A percentile compares a stretch with the other conserved stretches of the same genome.
Evolutionary conservation across 1,140 invertebrate genomes (phyloP).

Genomic region (Penaeus chinensis): DNA sequence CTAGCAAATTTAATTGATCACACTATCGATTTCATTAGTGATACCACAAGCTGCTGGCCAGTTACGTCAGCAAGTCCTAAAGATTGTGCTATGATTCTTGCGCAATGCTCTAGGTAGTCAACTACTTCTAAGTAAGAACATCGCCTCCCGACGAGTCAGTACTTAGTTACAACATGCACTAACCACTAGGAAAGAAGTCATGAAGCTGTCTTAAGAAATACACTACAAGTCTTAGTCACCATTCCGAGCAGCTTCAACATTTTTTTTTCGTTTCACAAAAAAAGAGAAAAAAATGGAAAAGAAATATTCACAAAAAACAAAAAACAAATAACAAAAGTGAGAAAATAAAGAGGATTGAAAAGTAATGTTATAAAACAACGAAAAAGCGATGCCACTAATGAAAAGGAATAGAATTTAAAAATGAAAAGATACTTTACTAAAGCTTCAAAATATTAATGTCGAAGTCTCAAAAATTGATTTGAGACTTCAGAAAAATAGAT

Average conservation of each 20-base stretch:
- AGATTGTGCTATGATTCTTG: constrained; percentile 10
- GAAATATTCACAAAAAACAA: neutral
- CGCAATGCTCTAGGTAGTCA: constrained; percentile 7
- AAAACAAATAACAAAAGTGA: neutral
- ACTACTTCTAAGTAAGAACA: constrained; percentile 36
- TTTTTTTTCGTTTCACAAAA: too few relatives aligned
- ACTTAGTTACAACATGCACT: constrained; percentile 48
- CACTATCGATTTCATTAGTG: too few relatives aligned
- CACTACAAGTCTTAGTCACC: constrained; percentile 47
- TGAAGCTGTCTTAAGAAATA: constrained; percentile 40
- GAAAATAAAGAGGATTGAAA: neutral
- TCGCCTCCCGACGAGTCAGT: constrained; percentile 8
- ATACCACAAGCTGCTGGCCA: too few relatives aligned
- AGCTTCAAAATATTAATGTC: constrained; percentile 26
- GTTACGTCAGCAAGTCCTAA: neutral
- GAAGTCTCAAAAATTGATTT: constrained; percentile 34
- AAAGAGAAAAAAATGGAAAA: neutral
- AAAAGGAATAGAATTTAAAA: too few relatives aligned
- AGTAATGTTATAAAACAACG: constrained; percentile 10
- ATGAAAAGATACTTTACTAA: constrained; percentile 2
- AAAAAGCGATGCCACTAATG: neutral
- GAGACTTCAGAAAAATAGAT: neutral
- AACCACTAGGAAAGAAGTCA: constrained; percentile 37
- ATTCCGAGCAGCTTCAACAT: constrained; percentile 24
- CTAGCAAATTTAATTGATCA: too few relatives aligned